Percentiles rank a stretch among this genome's conserved stretches.
These are phyloP conservation scores for Psittacula cyanocephala DNA, from an alignment of 2,113 vertebrate species.

Conservation along the genomic window DNA sequence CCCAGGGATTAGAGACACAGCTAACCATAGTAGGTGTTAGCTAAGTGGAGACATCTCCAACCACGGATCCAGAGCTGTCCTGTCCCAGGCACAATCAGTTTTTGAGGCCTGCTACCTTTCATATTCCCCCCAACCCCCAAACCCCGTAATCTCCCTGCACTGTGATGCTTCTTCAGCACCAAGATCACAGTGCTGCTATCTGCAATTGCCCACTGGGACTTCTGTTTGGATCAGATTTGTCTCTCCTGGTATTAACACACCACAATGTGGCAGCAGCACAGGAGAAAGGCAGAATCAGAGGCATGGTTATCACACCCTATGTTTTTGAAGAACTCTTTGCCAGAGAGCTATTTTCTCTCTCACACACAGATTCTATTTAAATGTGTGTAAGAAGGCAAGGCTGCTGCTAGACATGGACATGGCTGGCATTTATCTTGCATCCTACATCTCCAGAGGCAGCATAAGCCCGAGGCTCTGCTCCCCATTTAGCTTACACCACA, in stretches of 20 bases:
- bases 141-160: background rate
- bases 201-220: background rate
- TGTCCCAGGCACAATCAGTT: background rate
- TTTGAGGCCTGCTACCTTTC: background rate
- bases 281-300: background rate
- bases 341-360: background rate
- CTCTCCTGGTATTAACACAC: background rate
- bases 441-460: background rate
- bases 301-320: background rate
- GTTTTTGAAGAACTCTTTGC: background rate
- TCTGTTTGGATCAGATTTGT: background rate
- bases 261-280: background rate
- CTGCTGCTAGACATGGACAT: background rate
- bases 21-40: background rate
- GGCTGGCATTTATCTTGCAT: background rate
- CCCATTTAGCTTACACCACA: background rate
- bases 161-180: background rate
- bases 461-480: background rate
- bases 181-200: background rate
- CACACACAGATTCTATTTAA: background rate
- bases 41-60: background rate
- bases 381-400: background rate
- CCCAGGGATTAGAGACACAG: background rate
- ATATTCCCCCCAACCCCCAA: background rate
- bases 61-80: background rate